Evolutionary conservation across 2,113 vertebrate species (phyloP), one percentile per base, ranked within the genome.

Genomic region (Cyphomyrus plagiostoma): DNA sequence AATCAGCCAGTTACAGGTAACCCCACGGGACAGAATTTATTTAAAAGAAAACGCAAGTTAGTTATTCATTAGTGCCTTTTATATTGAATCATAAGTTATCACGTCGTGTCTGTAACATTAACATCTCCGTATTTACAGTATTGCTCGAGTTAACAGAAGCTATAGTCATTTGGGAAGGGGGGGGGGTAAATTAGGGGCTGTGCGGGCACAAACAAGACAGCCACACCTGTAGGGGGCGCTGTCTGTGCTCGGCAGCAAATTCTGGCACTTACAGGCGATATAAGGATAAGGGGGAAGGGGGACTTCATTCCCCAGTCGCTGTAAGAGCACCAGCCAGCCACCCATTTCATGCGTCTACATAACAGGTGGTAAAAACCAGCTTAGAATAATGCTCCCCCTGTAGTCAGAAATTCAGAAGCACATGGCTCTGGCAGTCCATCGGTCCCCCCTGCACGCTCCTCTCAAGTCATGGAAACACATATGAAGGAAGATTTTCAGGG

Each of bases 11-110:
- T 87, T 52, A 35, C 85, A 35, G 85, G 85, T 48, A 42, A 87
- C 1, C 50, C 85, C 85, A 87, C 19, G 19, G 50, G 15, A 49
- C 85, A 50, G 19, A 10, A 52, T 86, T 86, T 86, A 87, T 52
- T 87, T 39, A 53, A 87, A 87, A 87, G 50, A 56, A 56, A 87
- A 87, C 56, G n/a, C 46, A 86, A 26, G n/a, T 53, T 53, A 86
- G 48, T 53, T 35, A 17, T 86, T 56, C 50, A 17, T 53, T 53
- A 87, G 85, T 87, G 35, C 74, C 74, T 80, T 42, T 80, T 42
- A 80, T 42, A 80, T 80, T 1, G 74, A 42, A 39, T 80, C 74
- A 80, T 80, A 80, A 80, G 35, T 80, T 80, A 80, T 39, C 74
- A 80, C 74, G 5, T 46, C 8, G 3, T 48, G 42, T 10, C 74